A percentile compares a stretch with the other conserved stretches of the same genome.
These are phyloP conservation scores for Vulpes lagopus DNA, from an alignment of 2,113 vertebrate genomes.

Conservation along the genomic window DNA sequence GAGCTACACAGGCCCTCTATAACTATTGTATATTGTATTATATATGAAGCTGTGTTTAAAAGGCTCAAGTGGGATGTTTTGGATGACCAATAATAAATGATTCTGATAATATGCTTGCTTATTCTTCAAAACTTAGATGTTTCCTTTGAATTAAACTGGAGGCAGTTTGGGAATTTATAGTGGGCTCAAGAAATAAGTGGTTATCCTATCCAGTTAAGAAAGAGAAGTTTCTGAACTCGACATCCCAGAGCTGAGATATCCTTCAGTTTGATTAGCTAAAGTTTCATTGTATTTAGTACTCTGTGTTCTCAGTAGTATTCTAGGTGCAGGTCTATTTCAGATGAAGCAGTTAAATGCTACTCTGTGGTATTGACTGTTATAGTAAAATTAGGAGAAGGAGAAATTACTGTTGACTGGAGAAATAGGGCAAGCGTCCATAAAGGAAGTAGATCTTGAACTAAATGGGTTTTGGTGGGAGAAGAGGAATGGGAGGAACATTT, in stretches of 20 bases:
- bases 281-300: not conserved
- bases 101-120: not conserved
- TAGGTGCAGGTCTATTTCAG: not conserved
- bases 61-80: not conserved
- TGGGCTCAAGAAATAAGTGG: not conserved
- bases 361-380: not conserved
- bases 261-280: not conserved
- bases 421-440: not conserved
- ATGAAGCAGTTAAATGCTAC: not conserved
- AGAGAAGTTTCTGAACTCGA: not conserved
- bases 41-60: not conserved
- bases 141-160: not conserved
- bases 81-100: not conserved
- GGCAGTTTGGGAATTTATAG: not conserved
- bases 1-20: not conserved
- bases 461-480: not conserved
- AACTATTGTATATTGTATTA: not conserved
- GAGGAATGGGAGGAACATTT: fast-evolving
- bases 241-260: not conserved
- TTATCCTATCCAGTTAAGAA: not conserved
- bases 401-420: not conserved
- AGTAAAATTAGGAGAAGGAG: not conserved
- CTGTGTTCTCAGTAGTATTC: not conserved
- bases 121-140: not conserved
- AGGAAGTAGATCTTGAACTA: not conserved